Conservation (phyloP, 2,888 invertebrate species). For the Nezara viridula region DNA sequence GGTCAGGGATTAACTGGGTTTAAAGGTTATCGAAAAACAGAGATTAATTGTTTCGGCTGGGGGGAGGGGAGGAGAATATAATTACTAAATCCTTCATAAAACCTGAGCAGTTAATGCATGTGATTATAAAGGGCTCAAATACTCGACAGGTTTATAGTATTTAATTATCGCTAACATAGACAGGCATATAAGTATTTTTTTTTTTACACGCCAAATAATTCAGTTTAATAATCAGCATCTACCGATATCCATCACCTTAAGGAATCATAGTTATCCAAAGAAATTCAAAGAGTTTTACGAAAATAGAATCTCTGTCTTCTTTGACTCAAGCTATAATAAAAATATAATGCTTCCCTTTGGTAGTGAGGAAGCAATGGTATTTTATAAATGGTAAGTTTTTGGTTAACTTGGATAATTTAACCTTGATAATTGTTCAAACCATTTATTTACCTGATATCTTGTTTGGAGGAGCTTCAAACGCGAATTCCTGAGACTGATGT, state of each 20-base stretch:
- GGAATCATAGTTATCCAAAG: not conserved
- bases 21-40: conserved; percentile 14
- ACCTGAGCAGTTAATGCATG: not conserved
- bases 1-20: not conserved
- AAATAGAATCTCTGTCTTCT: not conserved
- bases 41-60: not conserved
- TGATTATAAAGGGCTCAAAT: not conserved
- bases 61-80: not conserved
- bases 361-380: too few species aligned
- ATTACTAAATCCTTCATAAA: not conserved
- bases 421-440: too few species aligned
- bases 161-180: not conserved
- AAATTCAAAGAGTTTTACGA: not conserved
- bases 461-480: too few species aligned
- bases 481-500: too few species aligned
- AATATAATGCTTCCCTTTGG: too few species aligned
- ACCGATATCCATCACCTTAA: too few species aligned
- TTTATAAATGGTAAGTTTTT: too few species aligned
- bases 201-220: not conserved
- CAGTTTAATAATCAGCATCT: not conserved
- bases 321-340: not conserved
- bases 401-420: too few species aligned
- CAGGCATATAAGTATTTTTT: not conserved
- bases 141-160: not conserved
- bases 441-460: too few species aligned